Percentiles rank a stretch among this genome's conserved stretches.
Conservation (phyloP, 2,888 invertebrate genomes). For the Amblyteles armatorius region DNA sequence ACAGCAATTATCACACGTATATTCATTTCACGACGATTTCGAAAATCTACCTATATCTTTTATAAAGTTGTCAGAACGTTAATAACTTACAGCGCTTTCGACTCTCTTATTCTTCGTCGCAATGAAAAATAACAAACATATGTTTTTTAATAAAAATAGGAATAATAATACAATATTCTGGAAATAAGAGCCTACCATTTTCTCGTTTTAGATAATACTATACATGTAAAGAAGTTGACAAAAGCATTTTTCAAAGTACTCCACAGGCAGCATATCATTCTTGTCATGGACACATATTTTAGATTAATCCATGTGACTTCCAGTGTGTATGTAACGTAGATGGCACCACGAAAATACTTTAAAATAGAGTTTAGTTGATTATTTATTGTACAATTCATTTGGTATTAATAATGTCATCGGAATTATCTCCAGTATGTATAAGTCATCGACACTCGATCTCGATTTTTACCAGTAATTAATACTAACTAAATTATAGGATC, state of each 20-base stretch:
- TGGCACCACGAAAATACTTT: not conserved
- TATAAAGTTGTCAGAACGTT: slow-evolving; percentile 34
- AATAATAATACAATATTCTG: slow-evolving; percentile 36
- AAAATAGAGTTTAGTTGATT: not conserved
- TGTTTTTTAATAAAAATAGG: slow-evolving; percentile 49
- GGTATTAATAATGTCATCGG: not conserved
- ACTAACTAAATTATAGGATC: slow-evolving; percentile 32
- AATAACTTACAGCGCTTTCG: slow-evolving; percentile 37
- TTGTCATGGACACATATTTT: not conserved
- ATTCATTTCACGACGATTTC: slow-evolving; percentile 8
- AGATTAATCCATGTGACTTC: not conserved
- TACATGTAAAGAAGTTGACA: slow-evolving; percentile 59
- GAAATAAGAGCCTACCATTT: slow-evolving; percentile 28
- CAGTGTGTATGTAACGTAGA: not conserved
- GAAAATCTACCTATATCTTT: slow-evolving; percentile 24
- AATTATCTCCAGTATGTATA: not conserved
- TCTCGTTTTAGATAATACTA: slow-evolving; percentile 60
- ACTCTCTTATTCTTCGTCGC: slow-evolving; percentile 17
- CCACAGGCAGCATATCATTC: not conserved
- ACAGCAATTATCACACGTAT: slow-evolving; percentile 32
- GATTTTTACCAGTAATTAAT: not conserved
- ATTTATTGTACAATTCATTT: not conserved
- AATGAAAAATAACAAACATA: slow-evolving; percentile 35
- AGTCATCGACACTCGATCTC: not conserved
- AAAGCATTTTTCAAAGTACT: slow-evolving; percentile 29